Evolutionary conservation across 2,797 vertebrate genomes (phyloP), one percentile per base, ranked within the genome.

Genomic region (Ceryle rudis): DNA sequence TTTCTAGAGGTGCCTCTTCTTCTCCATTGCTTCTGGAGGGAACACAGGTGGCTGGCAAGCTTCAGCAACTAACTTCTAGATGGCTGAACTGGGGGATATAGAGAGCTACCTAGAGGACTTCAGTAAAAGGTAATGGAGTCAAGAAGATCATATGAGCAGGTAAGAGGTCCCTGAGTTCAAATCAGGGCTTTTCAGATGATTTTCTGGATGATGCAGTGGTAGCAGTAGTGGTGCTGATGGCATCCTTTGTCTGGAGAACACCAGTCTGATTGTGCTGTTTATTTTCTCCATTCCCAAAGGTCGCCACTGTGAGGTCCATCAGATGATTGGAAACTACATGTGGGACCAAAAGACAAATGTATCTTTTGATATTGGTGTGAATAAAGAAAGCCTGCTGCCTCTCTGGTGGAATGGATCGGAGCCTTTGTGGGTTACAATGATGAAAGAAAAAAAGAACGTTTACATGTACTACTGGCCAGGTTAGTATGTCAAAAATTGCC

Each of bases 391-490:
- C 83, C 97, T 96, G 31, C 89, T 99, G 87, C 98, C 99, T 21
- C 95, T 99, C 52, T 99, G 99, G 99, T 99, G 99, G 99, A 94
- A 99, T 2, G 99, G 99, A 51, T 99, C 99, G 0, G 99, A 99
- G 80, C 99, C 99, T 2, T 81, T 99, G 60, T 99, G 99, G 99
- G 98, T 99, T 86, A 99, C 99, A 22, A 96, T 99, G 98, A 98
- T 98, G 96, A 99, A 99, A 95, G 97, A 98, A 71, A 98, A 98
- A 26, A 99, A 97, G 96, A 99, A 98, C 0, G 99, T 99, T 70
- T 98, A 94, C 95, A 99, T 99, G 99, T 99, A 99, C 96, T 99
- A 99, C 96, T 99, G 99, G 99, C 99, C 99, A 75, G 99, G 99
- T 99, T 79, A 98, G 98, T 97, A 82, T 61, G n/a, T 65, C 14